Evolutionary conservation across 2,888 invertebrate species (phyloP), one percentile per base, ranked within the genome.

Genomic region (Zaprionus lineosus): DNA sequence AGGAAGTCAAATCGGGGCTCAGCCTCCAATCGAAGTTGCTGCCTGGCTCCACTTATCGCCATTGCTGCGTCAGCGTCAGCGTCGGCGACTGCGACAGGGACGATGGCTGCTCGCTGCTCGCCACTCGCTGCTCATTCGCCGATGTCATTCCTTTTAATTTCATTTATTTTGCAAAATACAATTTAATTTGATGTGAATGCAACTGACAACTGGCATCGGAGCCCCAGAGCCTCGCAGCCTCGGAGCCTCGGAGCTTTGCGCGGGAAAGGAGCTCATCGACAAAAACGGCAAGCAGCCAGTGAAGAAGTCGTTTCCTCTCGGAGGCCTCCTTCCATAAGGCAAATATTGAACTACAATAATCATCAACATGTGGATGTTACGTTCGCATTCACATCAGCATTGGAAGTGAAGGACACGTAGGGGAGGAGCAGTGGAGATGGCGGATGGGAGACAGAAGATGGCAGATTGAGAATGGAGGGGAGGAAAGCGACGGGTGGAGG

Each of bases 331-430:
- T 69, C 74, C 78, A 82, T 84, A 82, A 84, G 84, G 77, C 74
- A 84, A 85, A 84, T 84, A 85, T 84, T 85, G 84, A 85, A 84
- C 78, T 79, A 77, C 81, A 83, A 84, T 83, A 84, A 84, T 84
- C 85, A 85, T 84, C 83, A 66, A 62, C 73, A 74, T n/a, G n/a
- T n/a, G n/a, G n/a, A n/a, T n/a, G n/a, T n/a, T n/a, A n/a, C n/a
- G n/a, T n/a, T 61, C 69, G 39, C 71, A 62, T 50, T 68, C 36
- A 68, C 67, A 75, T 58, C 62, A 33, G 36, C 64, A 58, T 48
- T 58, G 28, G 16, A 31, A 56, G 14, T 44, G n/a, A n/a, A n/a
- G n/a, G n/a, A n/a, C n/a, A n/a, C n/a, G n/a, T n/a, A n/a, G n/a
- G 19, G 53, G 48, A 44, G 40, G 44, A 56, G n/a, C 36, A 37